Conservation (phyloP, 1,140 invertebrate species). For the Pseudobourletiella spinata region DNA sequence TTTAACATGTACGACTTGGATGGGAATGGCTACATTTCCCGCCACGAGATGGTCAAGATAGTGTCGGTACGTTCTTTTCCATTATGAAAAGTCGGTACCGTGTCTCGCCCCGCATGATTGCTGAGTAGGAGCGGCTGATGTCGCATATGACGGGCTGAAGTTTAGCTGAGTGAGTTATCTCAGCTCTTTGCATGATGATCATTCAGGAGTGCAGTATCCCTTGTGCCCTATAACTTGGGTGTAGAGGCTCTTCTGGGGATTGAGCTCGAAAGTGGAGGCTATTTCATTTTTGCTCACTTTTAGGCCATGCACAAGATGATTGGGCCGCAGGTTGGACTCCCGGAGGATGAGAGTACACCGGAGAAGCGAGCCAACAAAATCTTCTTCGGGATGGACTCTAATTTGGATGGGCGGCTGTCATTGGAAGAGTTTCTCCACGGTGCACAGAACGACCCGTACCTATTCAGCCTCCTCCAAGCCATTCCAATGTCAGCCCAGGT, state of each 20-base stretch:
- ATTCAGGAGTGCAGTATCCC: too few species aligned
- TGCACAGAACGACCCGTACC: constrained; percentile 8
- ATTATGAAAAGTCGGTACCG: too few species aligned
- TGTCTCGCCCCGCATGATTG: not conserved
- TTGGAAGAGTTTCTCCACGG: constrained; percentile 5
- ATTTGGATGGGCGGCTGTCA: constrained; percentile 3
- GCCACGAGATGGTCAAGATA: constrained; percentile 6
- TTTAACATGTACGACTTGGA: constrained; percentile 9
- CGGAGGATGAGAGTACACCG: not conserved
- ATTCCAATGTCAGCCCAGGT: not conserved
- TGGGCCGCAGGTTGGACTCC: not conserved
- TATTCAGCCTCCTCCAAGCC: not conserved
- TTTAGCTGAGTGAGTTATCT: too few species aligned
- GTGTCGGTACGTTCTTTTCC: not conserved
- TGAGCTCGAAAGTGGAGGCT: too few species aligned
- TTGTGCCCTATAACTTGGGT: too few species aligned
- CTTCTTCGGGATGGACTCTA: constrained; percentile 10
- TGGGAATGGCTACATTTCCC: constrained; percentile 10
- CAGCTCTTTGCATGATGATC: too few species aligned
- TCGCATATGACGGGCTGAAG: not conserved
- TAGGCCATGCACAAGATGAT: constrained; percentile 11
- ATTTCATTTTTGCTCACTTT: too few species aligned
- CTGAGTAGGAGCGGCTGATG: not conserved
- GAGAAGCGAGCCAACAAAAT: constrained; percentile 7
- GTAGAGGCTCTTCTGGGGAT: too few species aligned